phyloP scores from a whole-genome alignment of 2,888 invertebrate genomes.

The Capitulum mitella region DNA sequence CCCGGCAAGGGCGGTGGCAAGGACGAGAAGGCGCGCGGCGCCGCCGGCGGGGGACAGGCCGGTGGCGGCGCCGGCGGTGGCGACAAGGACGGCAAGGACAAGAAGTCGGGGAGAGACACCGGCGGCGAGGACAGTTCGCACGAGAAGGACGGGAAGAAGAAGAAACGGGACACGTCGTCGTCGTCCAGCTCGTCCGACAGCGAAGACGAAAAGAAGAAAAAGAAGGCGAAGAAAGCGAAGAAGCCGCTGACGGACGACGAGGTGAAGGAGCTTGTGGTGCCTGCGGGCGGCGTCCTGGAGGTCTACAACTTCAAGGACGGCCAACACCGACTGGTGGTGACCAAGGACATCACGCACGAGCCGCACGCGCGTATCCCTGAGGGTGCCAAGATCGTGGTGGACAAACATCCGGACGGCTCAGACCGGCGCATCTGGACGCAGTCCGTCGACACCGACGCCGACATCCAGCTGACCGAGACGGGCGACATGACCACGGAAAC shows the following conservation, averaged over 20 bases:
- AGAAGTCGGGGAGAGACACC: neutral
- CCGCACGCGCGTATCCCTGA: neutral
- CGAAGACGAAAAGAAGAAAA: neutral
- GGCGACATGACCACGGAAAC: slow-evolving; percentile 9
- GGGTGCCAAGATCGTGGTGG: neutral
- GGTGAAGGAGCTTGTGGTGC: neutral
- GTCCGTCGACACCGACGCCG: slow-evolving; percentile 5
- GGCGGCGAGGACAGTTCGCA: neutral
- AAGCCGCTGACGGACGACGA: neutral
- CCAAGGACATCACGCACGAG: slow-evolving; percentile 10
- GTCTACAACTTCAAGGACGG: slow-evolving; percentile 15
- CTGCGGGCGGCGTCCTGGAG: neutral
- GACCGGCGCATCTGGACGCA: slow-evolving; percentile 6
- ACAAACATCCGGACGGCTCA: slow-evolving; percentile 13
- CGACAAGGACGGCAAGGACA: neutral
- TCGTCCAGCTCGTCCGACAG: neutral
- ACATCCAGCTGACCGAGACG: slow-evolving; percentile 14
- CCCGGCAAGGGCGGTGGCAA: neutral
- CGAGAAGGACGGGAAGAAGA: neutral
- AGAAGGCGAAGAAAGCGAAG: neutral
- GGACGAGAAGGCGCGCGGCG: neutral
- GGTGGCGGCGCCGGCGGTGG: neutral
- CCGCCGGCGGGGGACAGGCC: neutral
- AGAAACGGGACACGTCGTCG: neutral
- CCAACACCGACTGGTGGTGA: neutral